A percentile compares a stretch with the other conserved stretches of the same genome.
Evolutionary conservation across 2,797 vertebrate species (phyloP).

Genomic region (Trichosurus vulpecula): DNA sequence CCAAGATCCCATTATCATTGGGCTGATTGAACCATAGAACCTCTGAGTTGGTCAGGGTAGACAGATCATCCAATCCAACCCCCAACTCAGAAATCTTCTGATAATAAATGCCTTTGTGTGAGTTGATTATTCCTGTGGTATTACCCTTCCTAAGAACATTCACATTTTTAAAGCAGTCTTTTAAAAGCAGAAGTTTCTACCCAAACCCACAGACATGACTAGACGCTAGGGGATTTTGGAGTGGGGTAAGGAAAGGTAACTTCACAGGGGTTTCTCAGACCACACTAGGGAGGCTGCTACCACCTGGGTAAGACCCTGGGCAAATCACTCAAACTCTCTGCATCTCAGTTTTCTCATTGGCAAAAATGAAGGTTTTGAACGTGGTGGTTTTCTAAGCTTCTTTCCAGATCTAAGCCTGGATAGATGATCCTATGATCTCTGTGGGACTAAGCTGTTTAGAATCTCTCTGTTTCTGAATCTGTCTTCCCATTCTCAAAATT

Average conservation of each 20-base stretch:
- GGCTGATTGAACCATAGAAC: neutral
- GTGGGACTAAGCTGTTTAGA: fast-evolving
- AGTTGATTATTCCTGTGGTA: neutral
- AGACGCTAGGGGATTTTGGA: neutral
- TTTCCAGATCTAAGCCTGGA: neutral
- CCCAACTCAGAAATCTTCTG: neutral
- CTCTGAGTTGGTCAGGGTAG: neutral
- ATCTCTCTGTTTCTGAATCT: neutral
- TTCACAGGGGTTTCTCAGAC: constrained; percentile 25
- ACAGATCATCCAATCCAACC: neutral
- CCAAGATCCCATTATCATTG: neutral
- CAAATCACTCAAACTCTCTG: neutral
- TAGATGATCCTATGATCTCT: neutral
- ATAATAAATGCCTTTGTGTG: neutral
- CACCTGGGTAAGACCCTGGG: constrained; percentile 14
- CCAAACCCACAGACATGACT: neutral
- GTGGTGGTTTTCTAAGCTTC: neutral
- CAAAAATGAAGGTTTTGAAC: neutral
- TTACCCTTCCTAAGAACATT: neutral
- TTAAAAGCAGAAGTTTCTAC: neutral
- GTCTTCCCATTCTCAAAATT: neutral
- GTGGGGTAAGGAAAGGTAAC: neutral
- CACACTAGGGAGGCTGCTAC: neutral
- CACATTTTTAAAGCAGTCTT: neutral
- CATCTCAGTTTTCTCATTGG: neutral